Conservation (phyloP, 2,797 vertebrate species). For the Limosa lapponica region DNA sequence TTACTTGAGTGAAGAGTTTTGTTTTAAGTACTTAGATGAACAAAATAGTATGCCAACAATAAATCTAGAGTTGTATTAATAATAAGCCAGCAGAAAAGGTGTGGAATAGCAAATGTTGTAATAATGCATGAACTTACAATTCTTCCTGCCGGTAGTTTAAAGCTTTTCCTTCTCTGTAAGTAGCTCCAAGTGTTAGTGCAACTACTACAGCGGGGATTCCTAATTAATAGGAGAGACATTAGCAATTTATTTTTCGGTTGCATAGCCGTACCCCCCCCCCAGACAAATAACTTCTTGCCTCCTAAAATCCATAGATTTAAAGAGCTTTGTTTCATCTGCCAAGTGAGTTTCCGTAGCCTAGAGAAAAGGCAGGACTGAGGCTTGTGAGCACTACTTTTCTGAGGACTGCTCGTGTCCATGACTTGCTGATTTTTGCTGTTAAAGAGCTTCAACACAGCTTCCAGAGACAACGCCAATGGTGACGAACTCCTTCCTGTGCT, state of each 20-base stretch:
- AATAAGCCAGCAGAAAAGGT: neutral
- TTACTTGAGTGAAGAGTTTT: neutral
- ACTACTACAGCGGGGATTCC: slow-evolving; percentile 75
- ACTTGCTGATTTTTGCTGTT: neutral
- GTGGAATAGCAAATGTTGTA: neutral
- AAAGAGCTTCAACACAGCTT: neutral
- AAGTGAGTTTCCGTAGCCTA: neutral
- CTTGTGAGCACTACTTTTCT: neutral
- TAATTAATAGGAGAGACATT: slow-evolving; percentile 10
- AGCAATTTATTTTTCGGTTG: neutral
- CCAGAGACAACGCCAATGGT: neutral
- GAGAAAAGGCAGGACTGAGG: neutral
- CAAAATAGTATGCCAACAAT: neutral
- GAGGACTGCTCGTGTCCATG: neutral
- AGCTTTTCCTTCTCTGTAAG: slow-evolving; percentile 62
- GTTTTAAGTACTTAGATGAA: neutral
- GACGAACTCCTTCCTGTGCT: neutral
- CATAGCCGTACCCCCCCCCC: neutral
- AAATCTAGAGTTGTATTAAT: neutral
- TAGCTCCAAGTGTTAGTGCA: slow-evolving; percentile 72
- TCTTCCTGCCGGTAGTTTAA: slow-evolving; percentile 79
- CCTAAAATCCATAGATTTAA: neutral
- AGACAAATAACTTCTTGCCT: neutral
- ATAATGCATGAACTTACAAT: slow-evolving; percentile 75
- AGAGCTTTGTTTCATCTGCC: neutral